These are phyloP conservation scores for Anolis apletophallus DNA, from an alignment of 2,797 vertebrate species.

Conservation along the genomic window DNA sequence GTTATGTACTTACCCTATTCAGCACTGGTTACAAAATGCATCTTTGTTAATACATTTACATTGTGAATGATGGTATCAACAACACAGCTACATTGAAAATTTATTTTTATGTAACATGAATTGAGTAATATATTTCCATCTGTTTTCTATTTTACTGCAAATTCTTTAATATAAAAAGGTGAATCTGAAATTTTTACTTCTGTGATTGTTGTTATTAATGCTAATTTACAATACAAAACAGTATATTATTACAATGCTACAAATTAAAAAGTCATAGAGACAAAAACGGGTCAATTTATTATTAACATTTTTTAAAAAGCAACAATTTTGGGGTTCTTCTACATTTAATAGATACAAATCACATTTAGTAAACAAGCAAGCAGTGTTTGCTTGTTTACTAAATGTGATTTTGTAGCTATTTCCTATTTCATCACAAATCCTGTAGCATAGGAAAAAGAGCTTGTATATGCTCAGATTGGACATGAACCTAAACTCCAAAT, in stretches of 20 bases:
- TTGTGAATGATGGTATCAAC: not conserved
- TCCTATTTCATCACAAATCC: not conserved
- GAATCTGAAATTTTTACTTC: not conserved
- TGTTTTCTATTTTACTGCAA: too few species aligned
- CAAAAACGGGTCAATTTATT: not conserved
- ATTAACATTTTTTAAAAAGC: not conserved
- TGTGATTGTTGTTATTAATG: not conserved
- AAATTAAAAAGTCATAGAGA: not conserved
- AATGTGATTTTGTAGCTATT: not conserved
- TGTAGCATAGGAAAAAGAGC: not conserved
- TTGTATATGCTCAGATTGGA: not conserved
- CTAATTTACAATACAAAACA: slow-evolving; percentile 6
- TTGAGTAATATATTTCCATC: not conserved
- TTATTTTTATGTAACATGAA: not conserved
- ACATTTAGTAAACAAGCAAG: too few species aligned
- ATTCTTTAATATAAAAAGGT: too few species aligned
- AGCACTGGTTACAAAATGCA: not conserved
- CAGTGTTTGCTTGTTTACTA: not conserved
- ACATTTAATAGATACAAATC: not conserved
- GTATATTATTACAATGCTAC: not conserved
- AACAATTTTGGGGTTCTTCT: not conserved
- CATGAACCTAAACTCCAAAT: not conserved
- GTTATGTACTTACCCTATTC: not conserved
- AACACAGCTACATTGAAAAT: not conserved
- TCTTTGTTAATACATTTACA: not conserved